Conservation (phyloP, 2,888 invertebrate species). For the Drosophila demipolita region DNA sequence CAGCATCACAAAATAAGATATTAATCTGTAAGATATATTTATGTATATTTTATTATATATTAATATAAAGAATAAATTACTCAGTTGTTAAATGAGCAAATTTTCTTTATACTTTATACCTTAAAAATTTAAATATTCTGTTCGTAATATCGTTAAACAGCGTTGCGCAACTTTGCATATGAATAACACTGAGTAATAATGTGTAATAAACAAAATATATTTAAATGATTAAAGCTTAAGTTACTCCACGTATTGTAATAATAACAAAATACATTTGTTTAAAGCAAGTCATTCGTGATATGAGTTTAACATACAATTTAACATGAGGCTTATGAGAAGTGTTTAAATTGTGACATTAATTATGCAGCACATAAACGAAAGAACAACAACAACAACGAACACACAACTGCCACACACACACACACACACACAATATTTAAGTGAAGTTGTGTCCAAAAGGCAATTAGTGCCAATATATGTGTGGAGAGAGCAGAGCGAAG, state of each 20-base stretch:
- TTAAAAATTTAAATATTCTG: no score
- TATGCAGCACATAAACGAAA: slow-evolving; percentile 41
- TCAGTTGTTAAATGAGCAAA: not conserved
- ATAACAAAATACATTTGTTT: not conserved
- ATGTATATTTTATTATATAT: no score
- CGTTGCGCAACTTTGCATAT: not conserved
- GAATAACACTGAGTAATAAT: not conserved
- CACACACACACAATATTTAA: slow-evolving; percentile 9
- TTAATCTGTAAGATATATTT: slow-evolving; percentile 1
- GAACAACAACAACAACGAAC: slow-evolving; percentile 11
- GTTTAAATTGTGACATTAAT: slow-evolving; percentile 67
- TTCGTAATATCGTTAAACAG: not conserved
- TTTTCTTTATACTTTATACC: no score
- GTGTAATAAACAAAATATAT: not conserved
- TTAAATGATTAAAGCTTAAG: not conserved
- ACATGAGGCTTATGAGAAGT: slow-evolving; percentile 26
- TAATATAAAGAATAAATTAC: not conserved
- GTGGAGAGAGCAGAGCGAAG: not conserved
- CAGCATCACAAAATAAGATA: not conserved
- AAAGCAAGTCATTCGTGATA: not conserved
- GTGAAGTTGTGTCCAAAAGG: slow-evolving; percentile 16
- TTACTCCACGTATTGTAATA: not conserved
- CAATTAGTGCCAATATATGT: slow-evolving; percentile 20
- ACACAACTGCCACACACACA: slow-evolving; percentile 8
- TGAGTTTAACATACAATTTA: not conserved